phyloP scores from a whole-genome alignment of 53 echinoderm and acorn worm genomes.

The Patiria pectinifera region DNA sequence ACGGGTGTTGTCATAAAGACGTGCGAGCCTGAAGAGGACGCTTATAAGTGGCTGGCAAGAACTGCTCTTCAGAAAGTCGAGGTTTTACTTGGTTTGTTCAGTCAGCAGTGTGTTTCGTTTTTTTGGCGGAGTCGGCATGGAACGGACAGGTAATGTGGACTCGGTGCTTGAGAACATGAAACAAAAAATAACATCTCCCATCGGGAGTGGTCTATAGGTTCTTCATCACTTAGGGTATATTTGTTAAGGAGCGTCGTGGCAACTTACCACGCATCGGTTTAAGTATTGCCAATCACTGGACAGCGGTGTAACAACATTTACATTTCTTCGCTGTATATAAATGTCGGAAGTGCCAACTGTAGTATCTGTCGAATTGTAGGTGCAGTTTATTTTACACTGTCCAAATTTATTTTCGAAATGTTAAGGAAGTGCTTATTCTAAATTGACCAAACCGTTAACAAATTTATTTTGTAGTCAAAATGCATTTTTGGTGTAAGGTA shows the following conservation, averaged over 20 bases:
- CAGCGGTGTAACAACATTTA: not conserved
- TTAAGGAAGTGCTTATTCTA: too few species aligned
- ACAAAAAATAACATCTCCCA: not conserved
- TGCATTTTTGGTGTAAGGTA: too few species aligned
- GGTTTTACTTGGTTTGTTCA: not conserved
- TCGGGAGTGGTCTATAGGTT: not conserved
- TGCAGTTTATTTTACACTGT: too few species aligned
- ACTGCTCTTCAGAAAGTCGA: not conserved
- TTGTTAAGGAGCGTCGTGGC: not conserved
- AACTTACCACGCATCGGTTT: not conserved
- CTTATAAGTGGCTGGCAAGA: not conserved
- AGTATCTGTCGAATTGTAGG: not conserved
- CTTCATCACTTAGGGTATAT: not conserved
- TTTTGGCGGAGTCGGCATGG: not conserved
- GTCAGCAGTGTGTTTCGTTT: not conserved
- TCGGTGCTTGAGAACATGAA: not conserved
- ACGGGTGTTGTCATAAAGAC: not conserved
- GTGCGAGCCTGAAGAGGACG: not conserved
- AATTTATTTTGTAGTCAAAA: too few species aligned
- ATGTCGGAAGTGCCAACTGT: not conserved
- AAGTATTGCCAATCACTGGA: not conserved
- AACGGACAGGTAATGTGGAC: constrained; percentile 30
- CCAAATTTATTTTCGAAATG: too few species aligned
- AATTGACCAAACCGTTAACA: too few species aligned
- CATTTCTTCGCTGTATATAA: not conserved